A percentile compares a stretch with the other conserved stretches of the same genome.
These are phyloP conservation scores for Bombus difficillimus DNA, from an alignment of 1,140 invertebrate genomes.

Conservation along the genomic window DNA sequence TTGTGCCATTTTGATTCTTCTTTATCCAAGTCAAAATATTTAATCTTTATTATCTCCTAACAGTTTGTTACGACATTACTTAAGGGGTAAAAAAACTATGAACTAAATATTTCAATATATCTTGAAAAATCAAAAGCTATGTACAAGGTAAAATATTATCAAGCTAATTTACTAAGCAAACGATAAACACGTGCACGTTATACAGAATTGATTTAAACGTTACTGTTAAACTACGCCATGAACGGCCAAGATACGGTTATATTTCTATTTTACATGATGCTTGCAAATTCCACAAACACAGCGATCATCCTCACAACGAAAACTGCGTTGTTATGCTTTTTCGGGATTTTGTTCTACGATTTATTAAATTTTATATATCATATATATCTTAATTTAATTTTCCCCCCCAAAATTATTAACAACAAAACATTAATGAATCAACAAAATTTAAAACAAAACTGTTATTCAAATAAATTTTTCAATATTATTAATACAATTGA, in stretches of 20 bases:
- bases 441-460: no score
- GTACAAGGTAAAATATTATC: neutral
- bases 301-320: no score
- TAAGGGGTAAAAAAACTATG: neutral
- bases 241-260: neutral
- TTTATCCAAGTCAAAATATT: neutral
- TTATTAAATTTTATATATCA: neutral
- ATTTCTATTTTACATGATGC: conserved; percentile 22
- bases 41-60: neutral
- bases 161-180: neutral
- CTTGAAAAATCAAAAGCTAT: neutral
- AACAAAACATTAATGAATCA: neutral
- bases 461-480: neutral
- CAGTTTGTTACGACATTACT: no score
- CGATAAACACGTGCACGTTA: neutral
- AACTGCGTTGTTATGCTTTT: neutral
- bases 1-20: neutral
- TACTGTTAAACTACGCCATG: conserved; percentile 21
- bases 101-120: neutral
- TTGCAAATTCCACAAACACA: conserved; percentile 18
- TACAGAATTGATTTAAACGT: neutral
- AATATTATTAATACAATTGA: neutral
- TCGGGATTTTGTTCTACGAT: neutral
- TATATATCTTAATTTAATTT: no score
- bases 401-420: neutral